These are phyloP conservation scores for Andrena haemorrhoa DNA, from an alignment of 2,888 invertebrate genomes.

Conservation along the genomic window DNA sequence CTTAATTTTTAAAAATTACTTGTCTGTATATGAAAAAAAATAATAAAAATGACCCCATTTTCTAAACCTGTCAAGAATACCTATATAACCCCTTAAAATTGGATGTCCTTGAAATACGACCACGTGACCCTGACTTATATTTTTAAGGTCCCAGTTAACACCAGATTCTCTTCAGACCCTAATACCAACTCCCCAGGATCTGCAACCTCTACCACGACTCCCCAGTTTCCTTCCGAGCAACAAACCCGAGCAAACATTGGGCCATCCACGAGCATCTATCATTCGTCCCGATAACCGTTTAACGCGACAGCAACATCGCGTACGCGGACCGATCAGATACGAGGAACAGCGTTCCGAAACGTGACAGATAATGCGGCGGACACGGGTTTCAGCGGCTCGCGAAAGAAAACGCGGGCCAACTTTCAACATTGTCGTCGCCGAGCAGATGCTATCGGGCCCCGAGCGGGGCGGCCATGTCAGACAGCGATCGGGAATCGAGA, in stretches of 20 bases:
- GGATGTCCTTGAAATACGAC: no score
- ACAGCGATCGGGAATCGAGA: constrained; percentile 41
- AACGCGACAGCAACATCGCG: constrained; percentile 55
- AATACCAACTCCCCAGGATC: background rate
- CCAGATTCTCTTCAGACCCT: no score
- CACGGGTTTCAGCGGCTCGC: constrained; percentile 47
- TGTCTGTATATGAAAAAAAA: no score
- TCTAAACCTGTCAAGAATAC: no score
- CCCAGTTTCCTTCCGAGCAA: background rate
- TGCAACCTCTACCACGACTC: background rate
- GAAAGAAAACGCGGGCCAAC: constrained; percentile 48
- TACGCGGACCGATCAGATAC: constrained; percentile 50
- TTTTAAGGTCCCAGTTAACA: no score
- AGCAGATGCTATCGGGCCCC: constrained; percentile 34
- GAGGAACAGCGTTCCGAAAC: constrained; percentile 50
- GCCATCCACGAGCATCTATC: constrained; percentile 40
- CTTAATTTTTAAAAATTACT: no score
- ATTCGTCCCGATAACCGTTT: constrained; percentile 44
- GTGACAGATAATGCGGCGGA: constrained; percentile 51
- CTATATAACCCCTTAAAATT: no score
- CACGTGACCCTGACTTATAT: no score
- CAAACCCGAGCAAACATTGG: constrained; percentile 13
- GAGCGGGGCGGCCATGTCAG: constrained; percentile 11
- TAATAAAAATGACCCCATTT: no score
- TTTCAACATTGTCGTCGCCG: constrained; percentile 53